phyloP scores from a whole-genome alignment of 2,888 invertebrate genomes.

The Spatulosminthurus flaviceps region DNA sequence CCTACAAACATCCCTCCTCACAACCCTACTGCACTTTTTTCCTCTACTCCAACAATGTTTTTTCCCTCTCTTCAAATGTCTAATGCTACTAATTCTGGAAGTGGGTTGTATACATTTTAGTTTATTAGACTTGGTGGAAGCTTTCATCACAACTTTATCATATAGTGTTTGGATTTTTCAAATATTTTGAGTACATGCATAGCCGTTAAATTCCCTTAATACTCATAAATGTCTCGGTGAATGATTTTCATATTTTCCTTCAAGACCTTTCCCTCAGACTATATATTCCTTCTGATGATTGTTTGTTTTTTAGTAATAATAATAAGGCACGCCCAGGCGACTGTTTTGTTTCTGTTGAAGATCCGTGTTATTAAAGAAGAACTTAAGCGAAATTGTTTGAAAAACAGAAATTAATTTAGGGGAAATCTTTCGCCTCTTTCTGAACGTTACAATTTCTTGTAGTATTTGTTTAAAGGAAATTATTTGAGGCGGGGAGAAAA shows the following conservation, averaged over 20 bases:
- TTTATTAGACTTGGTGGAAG: neutral
- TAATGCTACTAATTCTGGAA: neutral
- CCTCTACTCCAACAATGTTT: neutral
- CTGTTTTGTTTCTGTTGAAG: too few species aligned
- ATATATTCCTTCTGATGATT: neutral
- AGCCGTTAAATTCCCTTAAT: neutral
- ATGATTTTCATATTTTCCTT: neutral
- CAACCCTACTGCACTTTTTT: constrained; percentile 12
- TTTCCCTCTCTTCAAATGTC: neutral
- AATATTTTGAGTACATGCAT: neutral
- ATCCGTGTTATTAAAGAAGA: too few species aligned
- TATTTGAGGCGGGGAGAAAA: too few species aligned
- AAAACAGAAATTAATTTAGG: too few species aligned
- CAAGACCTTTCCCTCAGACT: neutral
- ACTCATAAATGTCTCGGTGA: neutral
- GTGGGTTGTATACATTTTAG: neutral
- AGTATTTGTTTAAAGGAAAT: too few species aligned
- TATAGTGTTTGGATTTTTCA: neutral
- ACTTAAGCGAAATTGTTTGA: too few species aligned
- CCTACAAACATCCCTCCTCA: constrained; percentile 16
- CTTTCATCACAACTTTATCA: neutral
- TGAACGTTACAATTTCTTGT: too few species aligned
- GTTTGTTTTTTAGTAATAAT: neutral
- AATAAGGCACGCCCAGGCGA: too few species aligned
- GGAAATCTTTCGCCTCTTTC: too few species aligned